Conservation (phyloP, 1,140 invertebrate genomes). For the Cepaea nemoralis region DNA sequence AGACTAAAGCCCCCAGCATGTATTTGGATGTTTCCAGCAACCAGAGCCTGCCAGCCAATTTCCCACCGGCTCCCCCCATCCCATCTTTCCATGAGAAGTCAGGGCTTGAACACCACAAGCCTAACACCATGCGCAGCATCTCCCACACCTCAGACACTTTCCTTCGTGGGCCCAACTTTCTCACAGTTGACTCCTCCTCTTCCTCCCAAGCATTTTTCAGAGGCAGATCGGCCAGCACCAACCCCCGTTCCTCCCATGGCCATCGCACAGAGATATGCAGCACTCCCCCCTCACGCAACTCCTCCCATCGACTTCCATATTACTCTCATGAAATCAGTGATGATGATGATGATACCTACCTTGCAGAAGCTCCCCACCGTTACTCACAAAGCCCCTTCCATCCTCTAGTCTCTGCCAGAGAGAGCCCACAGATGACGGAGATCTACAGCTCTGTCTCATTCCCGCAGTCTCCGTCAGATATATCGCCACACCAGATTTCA, state of each 20-base stretch:
- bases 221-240: slow-evolving; percentile 20
- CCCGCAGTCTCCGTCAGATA: not conserved
- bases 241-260: not conserved
- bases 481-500: not conserved
- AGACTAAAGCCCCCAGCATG: slow-evolving; percentile 44
- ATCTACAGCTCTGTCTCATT: not conserved
- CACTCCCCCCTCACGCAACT: not conserved
- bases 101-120: slow-evolving; percentile 7
- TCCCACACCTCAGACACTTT: not conserved
- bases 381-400: slow-evolving; percentile 36
- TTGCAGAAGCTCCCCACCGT: slow-evolving; percentile 33
- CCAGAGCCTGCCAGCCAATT: slow-evolving; percentile 64
- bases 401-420: not conserved
- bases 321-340: not conserved
- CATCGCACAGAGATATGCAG: not conserved
- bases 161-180: not conserved
- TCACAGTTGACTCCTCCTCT: not conserved
- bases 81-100: slow-evolving; percentile 52
- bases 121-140: slow-evolving; percentile 16
- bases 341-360: slow-evolving; percentile 31
- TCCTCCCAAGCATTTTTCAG: slow-evolving; percentile 7
- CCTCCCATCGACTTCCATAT: slow-evolving; percentile 16
- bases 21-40: slow-evolving; percentile 62
- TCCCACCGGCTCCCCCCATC: slow-evolving; percentile 65
- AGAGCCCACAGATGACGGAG: not conserved